Base-by-base conservation (phyloP, 2,797 vertebrate species). In the Notoglanidium macrostoma region DNA sequence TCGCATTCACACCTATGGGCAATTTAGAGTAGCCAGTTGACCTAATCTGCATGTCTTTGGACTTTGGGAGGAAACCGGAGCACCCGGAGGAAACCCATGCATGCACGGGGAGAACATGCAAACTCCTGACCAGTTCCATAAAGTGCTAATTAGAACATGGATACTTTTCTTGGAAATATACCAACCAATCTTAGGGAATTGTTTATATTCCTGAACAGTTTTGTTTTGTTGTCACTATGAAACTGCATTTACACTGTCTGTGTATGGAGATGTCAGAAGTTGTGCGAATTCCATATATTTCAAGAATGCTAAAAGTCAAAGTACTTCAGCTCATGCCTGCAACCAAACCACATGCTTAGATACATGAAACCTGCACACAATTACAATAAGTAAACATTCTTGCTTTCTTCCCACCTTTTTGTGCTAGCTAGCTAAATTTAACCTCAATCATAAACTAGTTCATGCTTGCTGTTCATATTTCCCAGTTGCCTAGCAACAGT, bases 341-440 rank as follows among this genome's bases (percentile, higher is more conserved):
- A 51, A 44, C 9, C 35, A 23, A 44, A 44, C 68, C 19, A 7
- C 49, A 49, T 49, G 49, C 49, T 49, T 44, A 32, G 15, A 17
- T 19, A 35, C 68, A 72, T 72, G 21, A 44, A 72, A 1, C n/a
- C 26, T 29, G 14, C 51, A 76, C 46, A n/a, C 12, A 51, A 49
- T 49, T 14, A 51, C 46, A 76, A 26, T 54, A 46, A 44, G 21
- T 72, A 44, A 72, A 72, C 4, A 2, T 40, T n/a, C 5, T 21
- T 77, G 49, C 21, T 79, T 59, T 79, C 77, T 40, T 14, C 29
- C 32, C 54, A 35, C 29, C 4, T 35, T 23, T 10, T 40, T 44
- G 57, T 81, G 77, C 79, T 81, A 65, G 57, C 40, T 82, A 80
- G 78, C 35, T 44, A 61, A 61, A 61, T 78, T 59, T 61, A 26